These are phyloP conservation scores for Gymnogyps californianus DNA, from an alignment of 2,113 vertebrate species.

Conservation along the genomic window DNA sequence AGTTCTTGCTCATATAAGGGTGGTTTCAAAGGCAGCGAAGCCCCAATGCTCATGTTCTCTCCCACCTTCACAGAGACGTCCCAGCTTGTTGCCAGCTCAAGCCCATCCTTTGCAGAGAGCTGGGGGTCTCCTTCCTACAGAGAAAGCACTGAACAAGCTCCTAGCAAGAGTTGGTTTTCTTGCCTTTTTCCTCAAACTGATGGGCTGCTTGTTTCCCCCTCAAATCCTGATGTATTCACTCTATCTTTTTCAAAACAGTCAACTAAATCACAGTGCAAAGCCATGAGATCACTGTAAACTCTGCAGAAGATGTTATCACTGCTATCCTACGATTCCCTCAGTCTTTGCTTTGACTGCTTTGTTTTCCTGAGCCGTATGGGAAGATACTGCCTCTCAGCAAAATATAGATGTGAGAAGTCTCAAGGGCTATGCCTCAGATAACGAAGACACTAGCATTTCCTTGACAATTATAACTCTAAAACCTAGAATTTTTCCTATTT, in stretches of 20 bases:
- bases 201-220: not conserved
- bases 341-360: constrained; percentile 9
- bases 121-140: not conserved
- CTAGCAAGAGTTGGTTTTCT: not conserved
- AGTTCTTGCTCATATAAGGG: not conserved
- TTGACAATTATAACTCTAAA: not conserved
- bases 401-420: not conserved
- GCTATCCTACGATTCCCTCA: not conserved
- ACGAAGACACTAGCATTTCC: not conserved
- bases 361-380: not conserved
- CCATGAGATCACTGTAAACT: not conserved
- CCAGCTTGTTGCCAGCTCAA: not conserved
- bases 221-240: not conserved
- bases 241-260: not conserved
- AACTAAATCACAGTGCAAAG: not conserved
- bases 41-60: not conserved
- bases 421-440: not conserved
- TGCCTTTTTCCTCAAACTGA: not conserved
- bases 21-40: not conserved
- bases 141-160: not conserved
- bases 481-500: not conserved
- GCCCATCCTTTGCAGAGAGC: not conserved
- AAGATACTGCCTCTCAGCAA: not conserved
- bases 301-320: not conserved
- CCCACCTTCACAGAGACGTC: not conserved